Base-by-base conservation (phyloP, 2,888 invertebrate species). In the Plagodis pulveraria region DNA sequence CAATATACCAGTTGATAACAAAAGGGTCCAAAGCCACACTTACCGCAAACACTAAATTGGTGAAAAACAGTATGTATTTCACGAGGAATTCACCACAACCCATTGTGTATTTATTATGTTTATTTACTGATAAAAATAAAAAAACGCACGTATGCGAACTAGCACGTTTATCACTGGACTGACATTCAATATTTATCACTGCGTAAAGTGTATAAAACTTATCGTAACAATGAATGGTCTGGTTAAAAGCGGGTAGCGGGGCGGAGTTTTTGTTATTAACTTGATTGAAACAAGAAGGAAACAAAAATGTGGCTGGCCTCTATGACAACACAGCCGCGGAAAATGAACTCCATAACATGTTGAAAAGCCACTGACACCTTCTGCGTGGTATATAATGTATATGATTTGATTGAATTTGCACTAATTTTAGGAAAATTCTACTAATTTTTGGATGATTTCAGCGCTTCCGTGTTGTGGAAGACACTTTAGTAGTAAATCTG, bases 41-140 rank as follows among this genome's bases (percentile, higher is more conserved):
- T 84, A 96, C 96, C 90, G 95, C 95, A 83, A 96, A 96, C 64
- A 96, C 81, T 54, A 96, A 83, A 75, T 97, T 97, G 79, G 96
- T 95, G 78, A 96, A 92, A 86, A 96, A 97, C 70, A 97, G 92
- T 46, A 96, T 93, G 74, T 96, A 96, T 89, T 97, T 97, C 65
- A 96, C 94, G 71, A 95, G 90, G 71, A 95, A 94, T 87, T 95
- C 95, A 82, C 95, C 95, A 72, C 95, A 95, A 81, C 94, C 94
- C 95, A 95, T 95, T 68, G 87, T 93, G 76, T 58, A 51, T 53
- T 52, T 12, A 47, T 41, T 65, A 50, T 56, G 46, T 43, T 54
- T 52, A 46, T 52, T 56, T 53, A 38, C 38, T 46, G 56, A 57
- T 58, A 62, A 55, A 50, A 33, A 48, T 22, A 35, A 46, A 55